These are phyloP conservation scores for Drosophila nr. fundita DNA, from an alignment of 2,888 invertebrate genomes.

Conservation along the genomic window DNA sequence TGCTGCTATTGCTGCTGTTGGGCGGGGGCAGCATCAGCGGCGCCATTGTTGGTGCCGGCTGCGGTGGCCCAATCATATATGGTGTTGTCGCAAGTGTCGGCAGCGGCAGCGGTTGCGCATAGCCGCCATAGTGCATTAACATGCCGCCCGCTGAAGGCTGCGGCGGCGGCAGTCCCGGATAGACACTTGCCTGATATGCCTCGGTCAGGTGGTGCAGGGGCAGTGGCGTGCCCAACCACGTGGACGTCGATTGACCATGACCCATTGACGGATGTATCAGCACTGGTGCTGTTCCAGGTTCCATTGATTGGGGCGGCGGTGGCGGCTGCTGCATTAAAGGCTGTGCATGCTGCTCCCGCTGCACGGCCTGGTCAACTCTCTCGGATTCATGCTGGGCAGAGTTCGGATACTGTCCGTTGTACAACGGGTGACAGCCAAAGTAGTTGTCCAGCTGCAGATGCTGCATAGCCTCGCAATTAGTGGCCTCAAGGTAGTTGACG, in stretches of 20 bases:
- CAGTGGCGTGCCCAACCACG: slow-evolving; percentile 39
- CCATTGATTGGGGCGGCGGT: too few relatives aligned
- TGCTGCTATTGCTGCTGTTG: slow-evolving; percentile 5
- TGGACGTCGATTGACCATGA: slow-evolving; percentile 23
- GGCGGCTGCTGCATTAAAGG: too few relatives aligned
- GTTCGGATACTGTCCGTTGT: too few relatives aligned
- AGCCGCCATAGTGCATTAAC: slow-evolving; percentile 59
- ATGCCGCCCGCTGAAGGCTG: slow-evolving; percentile 63
- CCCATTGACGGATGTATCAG: slow-evolving; percentile 6
- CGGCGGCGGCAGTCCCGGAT: slow-evolving; percentile 15
- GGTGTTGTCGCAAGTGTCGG: slow-evolving; percentile 21
- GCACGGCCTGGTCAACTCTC: slow-evolving; percentile 17
- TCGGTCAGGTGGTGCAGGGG: slow-evolving; percentile 29
- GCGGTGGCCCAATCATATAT: slow-evolving; percentile 33
- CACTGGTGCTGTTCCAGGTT: too few relatives aligned
- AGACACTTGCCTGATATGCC: slow-evolving; percentile 11
- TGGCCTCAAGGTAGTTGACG: too few relatives aligned
- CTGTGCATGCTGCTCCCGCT: too few relatives aligned
- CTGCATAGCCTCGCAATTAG: too few relatives aligned
- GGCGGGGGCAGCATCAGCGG: slow-evolving; percentile 11
- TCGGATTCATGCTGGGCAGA: too few relatives aligned
- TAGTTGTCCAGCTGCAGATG: too few relatives aligned
- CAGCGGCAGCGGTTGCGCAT: slow-evolving; percentile 27
- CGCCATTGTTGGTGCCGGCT: slow-evolving; percentile 5
- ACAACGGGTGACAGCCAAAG: too few relatives aligned